Evolutionary conservation across 2,113 vertebrate genomes (phyloP), one percentile per base, ranked within the genome.

Genomic region (Actenoides hombroni): DNA sequence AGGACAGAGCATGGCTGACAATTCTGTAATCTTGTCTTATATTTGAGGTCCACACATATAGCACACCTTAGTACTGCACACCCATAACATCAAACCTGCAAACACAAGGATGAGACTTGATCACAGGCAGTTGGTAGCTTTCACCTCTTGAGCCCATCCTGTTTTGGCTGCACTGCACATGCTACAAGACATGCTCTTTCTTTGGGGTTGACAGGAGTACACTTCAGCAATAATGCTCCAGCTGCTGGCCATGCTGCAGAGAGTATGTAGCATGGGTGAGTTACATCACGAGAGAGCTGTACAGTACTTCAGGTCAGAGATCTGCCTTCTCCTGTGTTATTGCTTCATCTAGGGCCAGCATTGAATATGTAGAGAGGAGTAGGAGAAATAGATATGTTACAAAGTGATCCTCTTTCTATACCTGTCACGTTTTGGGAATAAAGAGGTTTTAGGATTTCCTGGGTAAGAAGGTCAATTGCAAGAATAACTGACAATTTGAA

Each of bases 191-290:
- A 31, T 2, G 5, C 2, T 76, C 13, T 51, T 46, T 21, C 44
- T 17, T 15, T 19, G n/a, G 17, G 9, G 4, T 44, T 53, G 63
- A 37, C 3, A 0, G 1, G 16, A 33, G 63, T 53, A 19, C 7
- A 8, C 24, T 29, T 20, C 23, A 16, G 25, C 37, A 74, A 16
- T 37, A 63, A 33, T 1, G 13, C 8, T n/a, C 11, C 10, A 25
- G 9, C 21, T 42, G 5, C 35, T 51, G 77, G 25, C 25, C 1
- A 0, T 67, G 33, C 35, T 68, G 28, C 6, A 35, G 70, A 16
- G 46, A 39, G 23, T 31, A 13, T 17, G 16, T 8, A 53, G 6
- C 1, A 0, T 10, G 26, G 6, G 26, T 39, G 33, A 35, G 10
- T 7, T 74, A 35, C 10, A 51, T 11, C 42, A 9, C 1, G 5